These are phyloP conservation scores for Prenolepis imparis DNA, from an alignment of 2,888 invertebrate species.

Conservation along the genomic window DNA sequence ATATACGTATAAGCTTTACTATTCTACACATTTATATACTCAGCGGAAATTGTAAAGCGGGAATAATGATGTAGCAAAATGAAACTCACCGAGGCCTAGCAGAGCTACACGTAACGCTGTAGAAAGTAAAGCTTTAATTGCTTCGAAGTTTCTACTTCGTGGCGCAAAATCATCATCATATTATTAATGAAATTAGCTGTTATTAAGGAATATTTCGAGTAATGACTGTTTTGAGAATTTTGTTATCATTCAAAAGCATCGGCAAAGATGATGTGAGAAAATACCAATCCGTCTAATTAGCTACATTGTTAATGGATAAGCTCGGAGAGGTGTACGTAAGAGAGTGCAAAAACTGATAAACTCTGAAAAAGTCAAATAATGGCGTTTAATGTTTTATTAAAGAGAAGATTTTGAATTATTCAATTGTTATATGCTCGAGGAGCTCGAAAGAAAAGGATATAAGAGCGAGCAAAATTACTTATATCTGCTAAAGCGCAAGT, in stretches of 20 bases:
- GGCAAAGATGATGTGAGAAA: conserved; percentile 19
- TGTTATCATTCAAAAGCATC: conserved; percentile 40
- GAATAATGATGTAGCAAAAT: conserved; percentile 53
- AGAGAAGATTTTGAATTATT: conserved; percentile 1
- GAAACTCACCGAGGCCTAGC: conserved; percentile 45
- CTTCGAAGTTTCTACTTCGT: conserved; percentile 47
- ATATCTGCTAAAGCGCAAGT: conserved; percentile 11
- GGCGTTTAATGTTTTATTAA: conserved; percentile 35
- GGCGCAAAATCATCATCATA: conserved; percentile 52
- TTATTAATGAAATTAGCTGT: conserved; percentile 49
- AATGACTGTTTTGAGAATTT: conserved; percentile 44
- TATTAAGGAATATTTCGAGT: conserved; percentile 51
- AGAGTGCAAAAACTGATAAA: conserved; percentile 28
- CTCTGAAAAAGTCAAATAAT: not conserved
- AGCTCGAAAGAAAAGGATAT: not conserved
- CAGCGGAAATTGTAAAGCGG: conserved; percentile 44
- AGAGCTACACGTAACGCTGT: conserved; percentile 44
- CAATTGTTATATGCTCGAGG: conserved; percentile 24
- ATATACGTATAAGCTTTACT: not conserved
- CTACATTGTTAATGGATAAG: conserved; percentile 26
- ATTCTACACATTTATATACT: conserved; percentile 11
- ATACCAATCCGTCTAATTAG: conserved; percentile 29
- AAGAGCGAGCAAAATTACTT: not conserved
- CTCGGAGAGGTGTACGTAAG: not conserved
- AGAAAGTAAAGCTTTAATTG: conserved; percentile 55